phyloP scores from a whole-genome alignment of 2,888 invertebrate genomes.

The Gibbula magus region DNA sequence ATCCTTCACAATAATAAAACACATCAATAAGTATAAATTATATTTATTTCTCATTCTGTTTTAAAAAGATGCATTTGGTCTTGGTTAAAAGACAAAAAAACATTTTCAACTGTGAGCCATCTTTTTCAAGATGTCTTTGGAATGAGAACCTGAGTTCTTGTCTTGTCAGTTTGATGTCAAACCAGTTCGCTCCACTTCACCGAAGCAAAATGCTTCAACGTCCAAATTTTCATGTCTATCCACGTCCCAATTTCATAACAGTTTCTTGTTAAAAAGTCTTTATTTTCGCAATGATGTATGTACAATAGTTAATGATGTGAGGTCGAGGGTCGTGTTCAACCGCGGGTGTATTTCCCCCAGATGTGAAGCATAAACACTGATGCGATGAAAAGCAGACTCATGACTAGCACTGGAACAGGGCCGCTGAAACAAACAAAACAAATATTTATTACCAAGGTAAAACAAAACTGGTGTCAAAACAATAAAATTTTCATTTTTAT shows the following conservation, averaged over 20 bases:
- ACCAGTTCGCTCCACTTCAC: neutral
- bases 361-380: slow-evolving; percentile 99
- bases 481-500: no score
- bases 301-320: neutral
- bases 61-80: neutral
- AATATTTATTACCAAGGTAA: neutral
- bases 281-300: neutral
- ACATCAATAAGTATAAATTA: no score
- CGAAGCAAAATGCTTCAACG: no score
- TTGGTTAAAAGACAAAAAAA: neutral
- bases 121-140: neutral
- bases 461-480: neutral
- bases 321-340: slow-evolving; percentile 36
- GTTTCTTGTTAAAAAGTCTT: neutral
- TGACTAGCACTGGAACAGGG: slow-evolving; percentile 98
- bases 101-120: neutral
- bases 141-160: neutral
- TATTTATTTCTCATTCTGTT: no score
- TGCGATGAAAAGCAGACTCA: slow-evolving; percentile 99
- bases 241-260: neutral
- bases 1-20: no score
- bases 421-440: slow-evolving; percentile 78
- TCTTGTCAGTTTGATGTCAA: neutral
- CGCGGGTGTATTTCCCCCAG: slow-evolving; percentile 90
- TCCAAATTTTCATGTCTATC: no score